phyloP scores from a whole-genome alignment of 1,140 invertebrate species.

The Cydia splendana region DNA sequence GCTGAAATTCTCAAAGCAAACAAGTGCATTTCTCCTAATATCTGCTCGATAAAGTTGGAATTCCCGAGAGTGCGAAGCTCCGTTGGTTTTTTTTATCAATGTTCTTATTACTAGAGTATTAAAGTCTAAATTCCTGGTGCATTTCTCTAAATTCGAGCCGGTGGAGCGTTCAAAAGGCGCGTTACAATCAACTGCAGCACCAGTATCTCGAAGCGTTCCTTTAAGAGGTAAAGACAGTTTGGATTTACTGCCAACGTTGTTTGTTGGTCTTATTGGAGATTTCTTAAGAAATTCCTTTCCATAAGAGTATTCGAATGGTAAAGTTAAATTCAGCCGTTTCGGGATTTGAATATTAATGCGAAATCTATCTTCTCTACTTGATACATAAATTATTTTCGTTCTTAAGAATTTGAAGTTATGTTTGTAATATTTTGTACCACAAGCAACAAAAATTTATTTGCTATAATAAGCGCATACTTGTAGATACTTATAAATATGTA shows the following conservation, averaged over 20 bases:
- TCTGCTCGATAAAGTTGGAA: background rate
- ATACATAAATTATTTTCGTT: background rate
- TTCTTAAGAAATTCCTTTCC: background rate
- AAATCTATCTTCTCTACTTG: background rate
- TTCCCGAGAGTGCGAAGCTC: background rate
- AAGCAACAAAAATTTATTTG: too few relatives aligned
- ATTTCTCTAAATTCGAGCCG: background rate
- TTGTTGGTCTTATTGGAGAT: constrained; percentile 10
- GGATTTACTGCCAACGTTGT: constrained; percentile 21
- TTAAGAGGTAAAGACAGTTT: constrained; percentile 27
- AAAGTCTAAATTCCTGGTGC: background rate
- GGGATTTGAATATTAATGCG: background rate
- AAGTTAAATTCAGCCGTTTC: background rate
- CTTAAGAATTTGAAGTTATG: too few relatives aligned
- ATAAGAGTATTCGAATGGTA: background rate
- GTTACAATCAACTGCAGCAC: constrained; percentile 26
- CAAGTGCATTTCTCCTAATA: constrained; percentile 14
- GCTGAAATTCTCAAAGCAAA: constrained; percentile 8
- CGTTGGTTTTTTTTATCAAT: background rate
- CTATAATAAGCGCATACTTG: too few relatives aligned
- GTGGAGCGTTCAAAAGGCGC: constrained; percentile 17
- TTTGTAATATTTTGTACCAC: too few relatives aligned
- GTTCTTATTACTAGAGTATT: constrained; percentile 25
- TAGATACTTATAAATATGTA: too few relatives aligned
- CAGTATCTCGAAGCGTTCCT: constrained; percentile 17